Base-by-base conservation (phyloP, 37 sponge, comb jelly and placozoan genomes). In the Spongilla lacustris region DNA sequence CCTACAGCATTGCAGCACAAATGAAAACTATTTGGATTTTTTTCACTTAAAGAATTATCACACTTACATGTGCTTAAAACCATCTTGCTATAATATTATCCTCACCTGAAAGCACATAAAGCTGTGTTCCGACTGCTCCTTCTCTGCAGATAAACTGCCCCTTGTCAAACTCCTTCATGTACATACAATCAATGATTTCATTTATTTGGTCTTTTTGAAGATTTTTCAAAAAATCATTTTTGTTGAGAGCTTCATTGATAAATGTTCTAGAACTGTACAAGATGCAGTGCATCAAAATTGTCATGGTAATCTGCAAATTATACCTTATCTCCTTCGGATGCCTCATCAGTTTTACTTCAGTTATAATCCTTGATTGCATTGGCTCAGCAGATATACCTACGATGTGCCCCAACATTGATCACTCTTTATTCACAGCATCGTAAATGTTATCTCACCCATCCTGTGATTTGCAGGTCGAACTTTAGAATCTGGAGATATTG, bases 101-200 rank as follows among this genome's bases (percentile, higher is more conserved):
- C 83, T 17, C n/a, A 92, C 97, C 94, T 78, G 94, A 81, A 31
- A 95, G 90, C 49, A 96, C 99, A 79, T 96, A 98, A 37, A 98
- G 89, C 36, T 96, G 86, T 36, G 91, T 95, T 2, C 99, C 99
- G 30, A 95, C 91, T 17, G 82, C 93, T 48, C 99, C 99, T 79
- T 98, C 97, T 28, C 90, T 83, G 58, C 93, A 90, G 75, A 98
- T 89, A 81, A 78, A 96, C 79, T 98, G 93, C 0, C 89, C 97
- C 66, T 82, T 75, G 50, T 71, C 86, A 84, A 93, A 94, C 33
- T 95, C 89, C 26, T 86, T 67, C 58, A 82, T 83, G 49, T 85
- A 92, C 99, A 98, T 98, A 81, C 99, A 96, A 71, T 91, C 97
- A 12, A 96, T 94, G 27, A 98, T 98, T 80, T 98, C 97, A 38